Percentiles rank a stretch among this genome's conserved stretches.
phyloP scores from a whole-genome alignment of 2,797 vertebrate species.

The Sebastes minor region DNA sequence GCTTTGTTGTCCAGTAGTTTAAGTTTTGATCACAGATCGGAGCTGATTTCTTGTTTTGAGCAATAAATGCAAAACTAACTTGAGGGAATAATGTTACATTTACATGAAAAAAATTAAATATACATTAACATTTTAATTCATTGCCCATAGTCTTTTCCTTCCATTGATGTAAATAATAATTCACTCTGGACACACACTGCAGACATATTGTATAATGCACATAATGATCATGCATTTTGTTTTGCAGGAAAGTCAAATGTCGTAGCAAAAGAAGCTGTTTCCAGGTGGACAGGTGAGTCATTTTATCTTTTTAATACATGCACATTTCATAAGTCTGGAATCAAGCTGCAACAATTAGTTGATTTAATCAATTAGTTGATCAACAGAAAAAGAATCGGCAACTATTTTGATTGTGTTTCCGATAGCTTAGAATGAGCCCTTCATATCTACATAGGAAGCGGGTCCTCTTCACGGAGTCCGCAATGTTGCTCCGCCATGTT shows the following conservation, averaged over 20 bases:
- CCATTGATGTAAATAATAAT: background rate
- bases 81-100: background rate
- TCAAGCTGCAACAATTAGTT: background rate
- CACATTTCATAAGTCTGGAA: background rate
- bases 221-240: slow-evolving; percentile 31
- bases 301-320: background rate
- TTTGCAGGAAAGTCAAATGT: slow-evolving; percentile 88
- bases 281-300: slow-evolving; percentile 95
- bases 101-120: background rate
- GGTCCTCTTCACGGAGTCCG: too few species aligned
- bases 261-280: slow-evolving; percentile 93
- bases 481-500: too few species aligned
- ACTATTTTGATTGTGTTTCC: background rate
- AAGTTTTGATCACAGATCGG: background rate
- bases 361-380: background rate
- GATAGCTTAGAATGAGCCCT: too few species aligned
- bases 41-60: background rate
- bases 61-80: background rate
- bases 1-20: background rate
- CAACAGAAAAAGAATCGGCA: background rate
- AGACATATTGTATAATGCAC: background rate
- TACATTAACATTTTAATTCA: background rate
- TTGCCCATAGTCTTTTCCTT: background rate
- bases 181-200: background rate
- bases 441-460: too few species aligned